These are phyloP conservation scores for Macropis europaea DNA, from an alignment of 2,888 invertebrate genomes.

Conservation along the genomic window DNA sequence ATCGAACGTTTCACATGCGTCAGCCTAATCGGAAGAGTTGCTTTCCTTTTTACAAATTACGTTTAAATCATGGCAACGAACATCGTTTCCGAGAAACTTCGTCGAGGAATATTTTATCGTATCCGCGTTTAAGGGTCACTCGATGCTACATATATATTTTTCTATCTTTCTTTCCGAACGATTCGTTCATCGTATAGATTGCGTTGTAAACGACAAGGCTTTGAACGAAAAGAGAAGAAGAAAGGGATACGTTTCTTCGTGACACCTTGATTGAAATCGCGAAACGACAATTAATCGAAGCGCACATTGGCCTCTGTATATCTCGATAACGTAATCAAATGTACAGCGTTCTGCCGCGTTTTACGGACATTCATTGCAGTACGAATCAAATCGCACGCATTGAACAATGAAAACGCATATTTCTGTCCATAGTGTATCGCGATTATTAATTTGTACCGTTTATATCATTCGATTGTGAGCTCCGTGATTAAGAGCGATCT, in stretches of 20 bases:
- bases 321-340: constrained; percentile 24
- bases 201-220: constrained; percentile 25
- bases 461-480: constrained; percentile 10
- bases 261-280: constrained; percentile 4
- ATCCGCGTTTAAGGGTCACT: constrained; percentile 39
- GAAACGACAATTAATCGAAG: constrained; percentile 35
- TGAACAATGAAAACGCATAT: not conserved
- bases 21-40: too few relatives aligned
- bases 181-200: constrained; percentile 35
- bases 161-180: constrained; percentile 53
- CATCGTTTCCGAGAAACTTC: not conserved
- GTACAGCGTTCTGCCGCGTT: constrained; percentile 37
- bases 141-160: constrained; percentile 53
- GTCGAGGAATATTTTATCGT: constrained; percentile 23
- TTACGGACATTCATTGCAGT: constrained; percentile 12
- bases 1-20: not conserved
- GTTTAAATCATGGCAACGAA: constrained; percentile 40
- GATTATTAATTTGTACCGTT: constrained; percentile 37
- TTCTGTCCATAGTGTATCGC: not conserved
- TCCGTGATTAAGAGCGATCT: too few relatives aligned
- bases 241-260: too few relatives aligned
- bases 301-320: constrained; percentile 57
- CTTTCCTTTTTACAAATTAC: not conserved
- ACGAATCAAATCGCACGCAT: constrained; percentile 49
- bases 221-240: constrained; percentile 6